phyloP scores from a whole-genome alignment of 2,113 vertebrate genomes.

The Vulpes ferrilata region DNA sequence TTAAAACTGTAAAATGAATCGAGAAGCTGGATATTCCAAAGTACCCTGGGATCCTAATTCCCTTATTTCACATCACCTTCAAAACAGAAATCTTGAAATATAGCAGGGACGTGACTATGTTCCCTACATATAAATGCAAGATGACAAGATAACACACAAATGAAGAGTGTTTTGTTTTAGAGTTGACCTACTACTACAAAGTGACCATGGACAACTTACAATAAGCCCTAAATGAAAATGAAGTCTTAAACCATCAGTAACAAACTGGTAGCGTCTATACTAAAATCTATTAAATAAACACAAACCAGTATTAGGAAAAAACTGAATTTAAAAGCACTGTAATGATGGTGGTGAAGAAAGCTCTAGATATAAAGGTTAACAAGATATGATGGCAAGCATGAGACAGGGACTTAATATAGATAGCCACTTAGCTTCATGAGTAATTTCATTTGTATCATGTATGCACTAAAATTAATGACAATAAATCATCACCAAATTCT shows the following conservation, averaged over 20 bases:
- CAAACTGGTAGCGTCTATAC: neutral
- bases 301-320: conserved; percentile 1
- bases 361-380: neutral
- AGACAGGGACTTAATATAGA: neutral
- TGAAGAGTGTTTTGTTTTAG: neutral
- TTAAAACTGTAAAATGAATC: neutral
- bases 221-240: neutral
- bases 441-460: conserved; percentile 8
- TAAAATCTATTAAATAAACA: conserved; percentile 31
- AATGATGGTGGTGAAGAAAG: neutral
- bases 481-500: neutral
- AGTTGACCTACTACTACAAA: neutral
- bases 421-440: neutral
- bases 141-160: conserved; percentile 18
- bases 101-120: neutral
- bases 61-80: neutral
- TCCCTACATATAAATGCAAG: neutral
- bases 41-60: neutral
- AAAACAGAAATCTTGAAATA: conserved; percentile 23
- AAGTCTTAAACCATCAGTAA: conserved; percentile 10
- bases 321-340: neutral
- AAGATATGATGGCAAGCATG: neutral
- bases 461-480: conserved; percentile 19
- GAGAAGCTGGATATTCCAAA: conserved; percentile 14
- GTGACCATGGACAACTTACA: neutral